Evolutionary conservation across 2,113 vertebrate genomes (phyloP).

Genomic region (Lampris megalopsis): DNA sequence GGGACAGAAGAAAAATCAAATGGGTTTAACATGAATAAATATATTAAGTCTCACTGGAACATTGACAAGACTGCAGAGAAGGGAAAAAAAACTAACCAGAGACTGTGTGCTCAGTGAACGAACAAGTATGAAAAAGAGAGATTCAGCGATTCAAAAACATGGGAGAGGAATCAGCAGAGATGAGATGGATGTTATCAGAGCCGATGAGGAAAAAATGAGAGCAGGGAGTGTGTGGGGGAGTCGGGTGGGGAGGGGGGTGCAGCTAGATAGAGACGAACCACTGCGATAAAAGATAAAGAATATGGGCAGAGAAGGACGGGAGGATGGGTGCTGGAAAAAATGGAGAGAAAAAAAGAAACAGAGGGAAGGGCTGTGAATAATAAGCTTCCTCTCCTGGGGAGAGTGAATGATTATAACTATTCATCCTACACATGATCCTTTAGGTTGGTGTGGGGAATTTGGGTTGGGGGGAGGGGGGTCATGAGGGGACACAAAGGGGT

Average conservation of each 20-base stretch:
- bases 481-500: slow-evolving; percentile 40
- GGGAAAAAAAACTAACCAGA: background rate
- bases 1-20: background rate
- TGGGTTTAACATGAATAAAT: background rate
- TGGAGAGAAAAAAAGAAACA: background rate
- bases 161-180: slow-evolving; percentile 52
- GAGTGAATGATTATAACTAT: slow-evolving; percentile 65
- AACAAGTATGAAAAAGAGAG: background rate
- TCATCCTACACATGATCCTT: slow-evolving; percentile 45
- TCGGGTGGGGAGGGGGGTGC: slow-evolving; percentile 6
- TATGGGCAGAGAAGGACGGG: background rate
- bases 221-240: background rate
- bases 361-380: slow-evolving; percentile 36
- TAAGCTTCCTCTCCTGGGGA: slow-evolving; percentile 25
- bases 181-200: slow-evolving; percentile 47
- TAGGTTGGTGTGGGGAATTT: slow-evolving; percentile 10
- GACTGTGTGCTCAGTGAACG: background rate
- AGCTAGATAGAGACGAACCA: slow-evolving; percentile 33
- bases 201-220: slow-evolving; percentile 46
- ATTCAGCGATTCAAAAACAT: slow-evolving; percentile 30
- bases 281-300: slow-evolving; percentile 45
- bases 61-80: slow-evolving; percentile 8
- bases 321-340: background rate
- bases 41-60: background rate
- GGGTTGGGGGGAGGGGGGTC: slow-evolving; percentile 37